phyloP scores from a whole-genome alignment of 2,888 invertebrate genomes.

The Drosophila histrio region DNA sequence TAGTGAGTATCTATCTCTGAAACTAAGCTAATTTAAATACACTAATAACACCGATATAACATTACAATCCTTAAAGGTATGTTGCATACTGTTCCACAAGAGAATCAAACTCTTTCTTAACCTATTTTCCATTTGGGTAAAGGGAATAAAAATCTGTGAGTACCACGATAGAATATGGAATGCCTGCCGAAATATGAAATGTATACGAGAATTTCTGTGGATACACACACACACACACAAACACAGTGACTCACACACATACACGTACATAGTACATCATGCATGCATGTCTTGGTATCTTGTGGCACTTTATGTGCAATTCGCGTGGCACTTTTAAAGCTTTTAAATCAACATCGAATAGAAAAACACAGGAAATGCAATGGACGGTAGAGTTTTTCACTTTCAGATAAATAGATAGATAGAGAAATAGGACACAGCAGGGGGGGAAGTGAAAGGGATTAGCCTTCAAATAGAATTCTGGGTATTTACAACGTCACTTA shows the following conservation, averaged over 20 bases:
- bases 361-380: conserved; percentile 30
- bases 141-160: background rate
- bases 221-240: background rate
- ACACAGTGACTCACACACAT: background rate
- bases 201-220: conserved; percentile 10
- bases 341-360: conserved; percentile 17
- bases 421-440: background rate
- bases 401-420: background rate
- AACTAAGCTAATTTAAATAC: no score
- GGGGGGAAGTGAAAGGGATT: conserved; percentile 5
- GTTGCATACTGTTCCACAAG: background rate
- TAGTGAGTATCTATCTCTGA: no score
- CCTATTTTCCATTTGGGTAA: background rate
- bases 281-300: background rate
- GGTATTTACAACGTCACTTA: conserved; percentile 3
- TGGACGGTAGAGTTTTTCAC: conserved; percentile 1
- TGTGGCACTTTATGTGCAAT: conserved; percentile 22
- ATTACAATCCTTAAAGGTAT: background rate
- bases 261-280: background rate
- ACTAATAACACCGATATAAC: no score
- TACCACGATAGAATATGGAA: conserved; percentile 3
- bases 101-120: background rate
- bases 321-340: conserved; percentile 36
- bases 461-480: conserved; percentile 26
- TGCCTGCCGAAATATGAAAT: conserved; percentile 31